phyloP scores from a whole-genome alignment of 1,140 invertebrate species.

The Coboldia fuscipes region DNA sequence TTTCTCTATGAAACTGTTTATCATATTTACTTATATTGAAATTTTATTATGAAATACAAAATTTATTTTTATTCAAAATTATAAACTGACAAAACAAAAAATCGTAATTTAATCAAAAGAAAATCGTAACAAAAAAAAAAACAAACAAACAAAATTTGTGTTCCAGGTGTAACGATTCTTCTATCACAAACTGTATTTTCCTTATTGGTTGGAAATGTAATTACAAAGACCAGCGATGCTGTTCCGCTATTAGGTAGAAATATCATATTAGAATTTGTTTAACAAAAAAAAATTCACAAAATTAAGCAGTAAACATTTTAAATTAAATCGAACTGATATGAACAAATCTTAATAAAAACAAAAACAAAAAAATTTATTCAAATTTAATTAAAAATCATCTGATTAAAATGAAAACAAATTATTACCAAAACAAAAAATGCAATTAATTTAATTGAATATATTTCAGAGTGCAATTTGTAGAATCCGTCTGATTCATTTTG shows the following conservation, averaged over 20 bases:
- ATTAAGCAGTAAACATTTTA: not conserved
- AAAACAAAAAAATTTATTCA: not conserved
- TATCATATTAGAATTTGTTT: no score
- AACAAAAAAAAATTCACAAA: not conserved
- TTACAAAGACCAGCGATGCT: slow-evolving; percentile 93
- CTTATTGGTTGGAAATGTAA: slow-evolving; percentile 87
- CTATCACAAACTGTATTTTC: slow-evolving; percentile 99
- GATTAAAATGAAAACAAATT: no score
- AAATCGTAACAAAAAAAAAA: not conserved
- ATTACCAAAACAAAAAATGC: no score
- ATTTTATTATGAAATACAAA: no score
- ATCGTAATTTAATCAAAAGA: not conserved
- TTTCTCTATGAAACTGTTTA: no score
- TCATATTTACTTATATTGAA: no score
- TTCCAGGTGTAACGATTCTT: slow-evolving; percentile 96
- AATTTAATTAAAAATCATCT: no score
- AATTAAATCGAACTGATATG: not conserved
- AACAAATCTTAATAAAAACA: not conserved
- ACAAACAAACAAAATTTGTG: slow-evolving; percentile 11
- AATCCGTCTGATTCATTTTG: no score
- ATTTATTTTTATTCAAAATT: not conserved
- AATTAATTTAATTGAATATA: no score
- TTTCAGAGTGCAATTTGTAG: no score
- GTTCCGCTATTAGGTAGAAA: slow-evolving; percentile 87
- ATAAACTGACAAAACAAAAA: not conserved